Evolutionary conservation across 2,888 invertebrate genomes (phyloP), one percentile per base, ranked within the genome.

Genomic region (Drosophila suboccidentalis): DNA sequence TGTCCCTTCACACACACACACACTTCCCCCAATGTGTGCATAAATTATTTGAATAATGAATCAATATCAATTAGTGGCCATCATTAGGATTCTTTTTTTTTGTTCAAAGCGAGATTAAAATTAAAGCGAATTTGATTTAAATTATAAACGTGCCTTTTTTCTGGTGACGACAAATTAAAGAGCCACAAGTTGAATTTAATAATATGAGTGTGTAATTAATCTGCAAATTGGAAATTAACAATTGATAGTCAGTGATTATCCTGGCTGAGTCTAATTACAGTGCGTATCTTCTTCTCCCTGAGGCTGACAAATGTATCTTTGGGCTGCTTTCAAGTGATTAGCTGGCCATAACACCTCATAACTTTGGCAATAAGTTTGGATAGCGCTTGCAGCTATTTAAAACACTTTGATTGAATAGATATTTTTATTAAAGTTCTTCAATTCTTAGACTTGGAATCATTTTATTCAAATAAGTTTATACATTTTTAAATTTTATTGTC

Each of bases 11-110:
- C 29, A 47, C 13, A 39, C 10, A n/a, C 9, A 13, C 22, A n/a
- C 10, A 43, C 19, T 6, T 4, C 38, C 11, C 2, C 22, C 2
- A 17, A 32, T 44, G 41, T 49, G 47, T 60, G 41, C 29, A 51
- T 47, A 32, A 50, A 55, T 60, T 51, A 46, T 59, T 63, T 60
- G n/a, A 53, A 43, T 43, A 43, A 47, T 72, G 34, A 55, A 65
- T 71, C 50, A 71, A 67, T 68, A 68, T 44, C 78, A 75, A 75
- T 75, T 75, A 75, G 62, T 39, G 32, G 47, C 39, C 59, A 44
- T 43, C 60, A 57, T 66, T 57, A 32, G 41, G 26, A 38, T 29
- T 13, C 46, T 38, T 39, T 39, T 32, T 38, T 39, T 36, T 32
- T 15, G 26, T 44, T 58, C n/a, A 26, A 36, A 17, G 15, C 22